Evolutionary conservation across 2,797 vertebrate species (phyloP).

Genomic region (Anniella stebbinsi): DNA sequence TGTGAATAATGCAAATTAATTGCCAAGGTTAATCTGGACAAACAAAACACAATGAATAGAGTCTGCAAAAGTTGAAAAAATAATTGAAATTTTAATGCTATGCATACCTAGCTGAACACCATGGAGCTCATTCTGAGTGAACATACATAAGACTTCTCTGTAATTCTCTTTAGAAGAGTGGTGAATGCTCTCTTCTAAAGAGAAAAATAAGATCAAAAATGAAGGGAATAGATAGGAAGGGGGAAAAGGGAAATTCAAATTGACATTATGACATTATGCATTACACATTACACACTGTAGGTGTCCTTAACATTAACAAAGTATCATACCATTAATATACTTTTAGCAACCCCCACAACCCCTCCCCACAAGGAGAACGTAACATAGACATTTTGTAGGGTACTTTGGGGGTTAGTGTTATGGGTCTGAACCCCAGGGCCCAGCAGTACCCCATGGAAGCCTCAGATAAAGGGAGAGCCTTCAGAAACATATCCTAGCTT

Average conservation of each 20-base stretch:
- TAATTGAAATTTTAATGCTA: background rate
- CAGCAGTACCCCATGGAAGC: background rate
- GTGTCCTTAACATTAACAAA: background rate
- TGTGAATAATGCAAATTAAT: background rate
- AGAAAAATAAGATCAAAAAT: background rate
- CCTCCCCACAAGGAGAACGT: background rate
- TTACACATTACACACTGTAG: background rate
- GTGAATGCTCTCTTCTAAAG: background rate
- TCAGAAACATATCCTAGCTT: too few relatives aligned
- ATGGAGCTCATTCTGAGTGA: too few relatives aligned
- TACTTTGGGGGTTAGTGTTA: background rate
- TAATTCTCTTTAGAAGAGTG: too few relatives aligned
- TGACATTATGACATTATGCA: background rate
- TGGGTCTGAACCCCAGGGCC: background rate
- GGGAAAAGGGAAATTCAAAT: background rate
- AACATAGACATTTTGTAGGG: background rate
- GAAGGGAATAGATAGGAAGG: background rate
- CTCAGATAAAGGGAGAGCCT: background rate
- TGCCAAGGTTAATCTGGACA: background rate
- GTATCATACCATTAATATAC: background rate
- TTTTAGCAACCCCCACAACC: background rate
- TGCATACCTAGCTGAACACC: background rate
- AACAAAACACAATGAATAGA: background rate
- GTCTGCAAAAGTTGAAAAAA: background rate
- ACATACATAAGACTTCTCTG: too few relatives aligned